A percentile compares a stretch with the other conserved stretches of the same genome.
These are phyloP conservation scores for Craniophora ligustri DNA, from an alignment of 2,888 invertebrate genomes.

Conservation along the genomic window DNA sequence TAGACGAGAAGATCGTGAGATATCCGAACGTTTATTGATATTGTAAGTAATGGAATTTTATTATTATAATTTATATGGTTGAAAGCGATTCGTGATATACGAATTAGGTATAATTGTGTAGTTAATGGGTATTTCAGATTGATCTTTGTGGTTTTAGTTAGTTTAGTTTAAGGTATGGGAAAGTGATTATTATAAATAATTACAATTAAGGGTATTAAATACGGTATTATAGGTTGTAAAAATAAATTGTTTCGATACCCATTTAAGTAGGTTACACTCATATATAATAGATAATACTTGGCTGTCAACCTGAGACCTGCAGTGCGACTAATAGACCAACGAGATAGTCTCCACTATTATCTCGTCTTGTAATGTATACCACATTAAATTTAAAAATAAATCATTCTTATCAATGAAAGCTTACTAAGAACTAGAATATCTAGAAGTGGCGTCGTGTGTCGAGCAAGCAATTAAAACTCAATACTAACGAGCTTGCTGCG, in stretches of 20 bases:
- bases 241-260: too few relatives aligned
- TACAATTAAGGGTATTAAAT: not conserved
- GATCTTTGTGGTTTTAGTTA: conserved; percentile 36
- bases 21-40: conserved; percentile 63
- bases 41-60: conserved; percentile 66
- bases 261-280: too few relatives aligned
- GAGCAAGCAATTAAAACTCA: not conserved
- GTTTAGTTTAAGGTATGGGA: conserved; percentile 27
- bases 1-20: conserved; percentile 55
- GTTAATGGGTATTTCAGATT: conserved; percentile 28
- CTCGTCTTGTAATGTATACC: too few relatives aligned
- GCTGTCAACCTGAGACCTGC: too few relatives aligned
- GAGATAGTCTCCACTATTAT: too few relatives aligned
- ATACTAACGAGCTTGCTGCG: conserved; percentile 34
- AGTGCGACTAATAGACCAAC: too few relatives aligned
- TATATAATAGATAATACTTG: too few relatives aligned
- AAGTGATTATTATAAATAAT: conserved; percentile 40
- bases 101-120: conserved; percentile 56
- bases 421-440: not conserved
- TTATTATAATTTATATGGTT: conserved; percentile 68
- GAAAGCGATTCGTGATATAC: conserved; percentile 63
- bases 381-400: too few relatives aligned
- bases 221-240: not conserved
- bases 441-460: not conserved
- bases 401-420: too few relatives aligned